Base-by-base conservation (phyloP, 2,113 vertebrate species). In the Scopus umbretta region DNA sequence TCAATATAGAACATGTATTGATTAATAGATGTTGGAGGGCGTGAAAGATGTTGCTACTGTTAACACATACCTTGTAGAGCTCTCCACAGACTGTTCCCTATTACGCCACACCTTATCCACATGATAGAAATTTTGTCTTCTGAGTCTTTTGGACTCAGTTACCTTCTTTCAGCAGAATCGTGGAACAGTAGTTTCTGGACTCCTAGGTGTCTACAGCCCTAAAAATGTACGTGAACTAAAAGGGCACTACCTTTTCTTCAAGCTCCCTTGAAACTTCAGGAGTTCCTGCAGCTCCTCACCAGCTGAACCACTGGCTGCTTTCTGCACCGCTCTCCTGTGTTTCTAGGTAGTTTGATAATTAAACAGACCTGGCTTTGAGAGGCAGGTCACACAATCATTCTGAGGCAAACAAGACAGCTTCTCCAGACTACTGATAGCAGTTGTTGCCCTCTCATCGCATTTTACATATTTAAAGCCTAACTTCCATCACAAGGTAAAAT, bases 401-500 rank as follows among this genome's bases (percentile, higher is more conserved):
- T 43, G 84, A 91, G 47, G 84, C 58, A 90, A 92, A 92, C 36
- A 90, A 82, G 62, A 63, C 29, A 89, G 70, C 42, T 76, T 94
- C 61, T 91, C 45, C 63, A 88, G 53, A 18, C 45, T 94, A 79
- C 45, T 58, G 27, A 91, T 42, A 27, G 50, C 4, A 6, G 62
- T 42, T 91, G 71, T 36, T 92, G 34, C 43, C 50, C 58, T 87
- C 76, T 91, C 40, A 80, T 10, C 80, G 67, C 1, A 1, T 91
- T 92, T 94, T 92, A 80, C 84, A 80, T 74, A 80, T 96, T 96
- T 96, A 90, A 92, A 96, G 53, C 50, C 50, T 53, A 91, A 68
- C 53, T 96, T 94, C 30, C 26, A 91, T 63, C 38, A 82, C 59
- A 94, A 94, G 89, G 84, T 90, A 91, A 92, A 90, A 95, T 97